Evolutionary conservation across 53 echinoderm and acorn worm genomes (phyloP).

Genomic region (Actinopyga echinites): DNA sequence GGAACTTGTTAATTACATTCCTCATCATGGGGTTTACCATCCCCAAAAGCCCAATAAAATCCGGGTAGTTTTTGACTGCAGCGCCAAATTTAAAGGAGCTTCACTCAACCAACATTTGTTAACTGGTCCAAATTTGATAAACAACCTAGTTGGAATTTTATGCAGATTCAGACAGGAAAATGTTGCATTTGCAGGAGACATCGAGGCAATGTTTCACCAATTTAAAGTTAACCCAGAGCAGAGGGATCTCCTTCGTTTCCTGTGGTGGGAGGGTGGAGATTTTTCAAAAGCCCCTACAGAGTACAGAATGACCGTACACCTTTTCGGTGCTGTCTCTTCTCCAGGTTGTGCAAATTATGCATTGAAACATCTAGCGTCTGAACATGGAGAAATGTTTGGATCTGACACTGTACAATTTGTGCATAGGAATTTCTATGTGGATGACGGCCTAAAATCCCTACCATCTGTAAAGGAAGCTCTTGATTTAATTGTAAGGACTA

Average conservation of each 20-base stretch:
- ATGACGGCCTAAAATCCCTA: constrained; percentile 62
- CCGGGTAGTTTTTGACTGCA: constrained; percentile 35
- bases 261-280: constrained; percentile 60
- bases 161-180: constrained; percentile 28
- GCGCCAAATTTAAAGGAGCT: neutral
- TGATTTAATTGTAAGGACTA: neutral
- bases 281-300: constrained; percentile 18
- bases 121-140: constrained; percentile 50
- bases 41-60: constrained; percentile 31
- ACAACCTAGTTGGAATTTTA: constrained; percentile 33
- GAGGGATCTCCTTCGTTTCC: constrained; percentile 48
- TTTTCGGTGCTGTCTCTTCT: constrained; percentile 66
- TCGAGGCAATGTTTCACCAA: constrained; percentile 45
- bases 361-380: constrained; percentile 4
- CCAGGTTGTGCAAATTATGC: constrained; percentile 65
- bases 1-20: constrained; percentile 38
- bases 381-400: no score
- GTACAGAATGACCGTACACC: constrained; percentile 65
- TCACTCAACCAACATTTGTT: constrained; percentile 46
- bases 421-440: constrained; percentile 56
- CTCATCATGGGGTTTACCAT: constrained; percentile 55
- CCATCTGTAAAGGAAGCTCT: neutral
- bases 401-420: neutral
- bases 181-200: constrained; percentile 38
- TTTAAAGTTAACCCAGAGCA: constrained; percentile 28